Conservation (phyloP, 1,140 invertebrate species). For the Platyscapa corneri region DNA sequence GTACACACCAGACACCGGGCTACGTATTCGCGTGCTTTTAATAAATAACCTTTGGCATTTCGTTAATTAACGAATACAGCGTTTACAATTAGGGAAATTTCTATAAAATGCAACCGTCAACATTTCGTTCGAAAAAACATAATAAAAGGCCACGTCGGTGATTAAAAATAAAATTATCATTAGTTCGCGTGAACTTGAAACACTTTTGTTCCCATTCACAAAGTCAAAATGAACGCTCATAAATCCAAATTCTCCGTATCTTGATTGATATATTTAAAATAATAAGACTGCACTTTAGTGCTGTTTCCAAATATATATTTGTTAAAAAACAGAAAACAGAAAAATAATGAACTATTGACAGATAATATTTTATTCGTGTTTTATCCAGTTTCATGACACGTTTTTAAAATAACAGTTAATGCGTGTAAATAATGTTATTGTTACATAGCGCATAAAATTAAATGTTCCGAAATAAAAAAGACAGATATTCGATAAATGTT, state of each 20-base stretch:
- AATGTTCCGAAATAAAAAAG: too few species aligned
- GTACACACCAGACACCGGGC: too few species aligned
- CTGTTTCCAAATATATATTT: neutral
- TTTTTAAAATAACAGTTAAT: neutral
- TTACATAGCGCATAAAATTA: too few species aligned
- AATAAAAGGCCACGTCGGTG: neutral
- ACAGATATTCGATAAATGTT: too few species aligned
- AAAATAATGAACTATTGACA: neutral
- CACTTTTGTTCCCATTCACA: neutral
- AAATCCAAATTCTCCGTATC: too few species aligned
- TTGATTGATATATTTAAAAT: too few species aligned
- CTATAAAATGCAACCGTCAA: neutral
- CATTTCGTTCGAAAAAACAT: neutral
- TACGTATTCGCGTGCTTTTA: too few species aligned
- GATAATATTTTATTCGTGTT: too few species aligned
- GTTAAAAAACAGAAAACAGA: neutral
- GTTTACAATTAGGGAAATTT: neutral
- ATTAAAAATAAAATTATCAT: conserved; percentile 22
- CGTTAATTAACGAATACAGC: neutral
- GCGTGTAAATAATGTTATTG: neutral
- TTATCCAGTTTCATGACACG: neutral
- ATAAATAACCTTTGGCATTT: neutral
- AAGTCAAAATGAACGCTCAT: neutral
- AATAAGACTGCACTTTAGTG: too few species aligned
- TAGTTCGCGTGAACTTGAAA: neutral